phyloP scores from a whole-genome alignment of 2,113 vertebrate genomes.

The Seriola dumerili region DNA sequence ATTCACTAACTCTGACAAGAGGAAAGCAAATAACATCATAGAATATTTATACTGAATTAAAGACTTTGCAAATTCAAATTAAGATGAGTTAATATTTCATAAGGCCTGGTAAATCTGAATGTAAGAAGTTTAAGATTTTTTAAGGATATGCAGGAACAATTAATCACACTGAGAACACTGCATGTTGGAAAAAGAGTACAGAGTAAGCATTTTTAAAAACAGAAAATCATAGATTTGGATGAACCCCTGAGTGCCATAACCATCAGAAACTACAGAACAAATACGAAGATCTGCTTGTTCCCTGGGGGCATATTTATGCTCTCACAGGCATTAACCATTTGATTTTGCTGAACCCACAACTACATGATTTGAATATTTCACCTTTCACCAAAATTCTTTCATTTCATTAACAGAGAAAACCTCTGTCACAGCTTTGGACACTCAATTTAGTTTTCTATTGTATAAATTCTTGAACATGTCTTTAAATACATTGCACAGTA shows the following conservation, averaged over 20 bases:
- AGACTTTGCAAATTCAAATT: conserved; percentile 52
- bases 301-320: neutral
- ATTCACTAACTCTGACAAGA: conserved; percentile 25
- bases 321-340: neutral
- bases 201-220: neutral
- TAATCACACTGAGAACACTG: neutral
- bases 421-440: neutral
- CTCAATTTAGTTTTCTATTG: too few species aligned
- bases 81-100: conserved; percentile 49
- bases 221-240: neutral
- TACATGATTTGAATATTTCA: neutral
- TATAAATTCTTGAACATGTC: too few species aligned
- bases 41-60: conserved; percentile 49
- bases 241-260: neutral
- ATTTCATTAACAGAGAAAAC: neutral
- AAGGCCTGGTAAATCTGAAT: conserved; percentile 21
- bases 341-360: neutral
- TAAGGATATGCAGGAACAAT: conserved; percentile 11
- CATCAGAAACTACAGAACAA: neutral
- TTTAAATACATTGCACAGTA: too few species aligned
- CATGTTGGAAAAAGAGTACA: neutral
- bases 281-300: neutral
- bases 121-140: conserved; percentile 2
- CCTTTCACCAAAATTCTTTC: too few species aligned
- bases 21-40: conserved; percentile 39